These are phyloP conservation scores for Ceryle rudis DNA, from an alignment of 2,797 vertebrate species.

Conservation along the genomic window DNA sequence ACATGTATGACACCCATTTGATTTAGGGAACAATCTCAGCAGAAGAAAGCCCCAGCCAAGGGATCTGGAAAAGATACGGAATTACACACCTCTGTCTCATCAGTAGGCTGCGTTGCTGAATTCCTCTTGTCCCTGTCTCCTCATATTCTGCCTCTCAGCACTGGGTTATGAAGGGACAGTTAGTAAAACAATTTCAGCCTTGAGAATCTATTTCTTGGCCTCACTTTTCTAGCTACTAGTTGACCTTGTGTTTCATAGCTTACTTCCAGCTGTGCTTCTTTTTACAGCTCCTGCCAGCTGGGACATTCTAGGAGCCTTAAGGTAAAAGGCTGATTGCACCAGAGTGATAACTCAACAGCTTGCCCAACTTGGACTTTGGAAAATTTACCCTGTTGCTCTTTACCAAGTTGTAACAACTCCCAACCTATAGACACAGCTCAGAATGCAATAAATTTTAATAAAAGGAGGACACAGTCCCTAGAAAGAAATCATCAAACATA, in stretches of 20 bases:
- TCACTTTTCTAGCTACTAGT: not conserved
- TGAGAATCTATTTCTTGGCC: not conserved
- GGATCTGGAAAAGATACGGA: not conserved
- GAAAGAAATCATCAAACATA: not conserved
- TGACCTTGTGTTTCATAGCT: not conserved
- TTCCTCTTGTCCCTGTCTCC: not conserved
- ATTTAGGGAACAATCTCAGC: not conserved
- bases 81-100: not conserved
- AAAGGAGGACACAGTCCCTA: not conserved
- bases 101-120: not conserved
- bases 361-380: not conserved
- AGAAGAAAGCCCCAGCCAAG: not conserved
- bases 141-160: not conserved
- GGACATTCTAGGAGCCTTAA: not conserved
- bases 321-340: not conserved
- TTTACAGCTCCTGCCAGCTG: not conserved
- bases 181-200: not conserved
- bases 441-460: not conserved
- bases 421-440: not conserved
- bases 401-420: not conserved
- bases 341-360: not conserved
- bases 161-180: not conserved
- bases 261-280: constrained; percentile 2
- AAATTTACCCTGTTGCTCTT: not conserved
- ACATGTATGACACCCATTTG: not conserved